Evolutionary conservation across 2,113 vertebrate species (phyloP), one percentile per base, ranked within the genome.

Genomic region (Oreotrochilus melanogaster): DNA sequence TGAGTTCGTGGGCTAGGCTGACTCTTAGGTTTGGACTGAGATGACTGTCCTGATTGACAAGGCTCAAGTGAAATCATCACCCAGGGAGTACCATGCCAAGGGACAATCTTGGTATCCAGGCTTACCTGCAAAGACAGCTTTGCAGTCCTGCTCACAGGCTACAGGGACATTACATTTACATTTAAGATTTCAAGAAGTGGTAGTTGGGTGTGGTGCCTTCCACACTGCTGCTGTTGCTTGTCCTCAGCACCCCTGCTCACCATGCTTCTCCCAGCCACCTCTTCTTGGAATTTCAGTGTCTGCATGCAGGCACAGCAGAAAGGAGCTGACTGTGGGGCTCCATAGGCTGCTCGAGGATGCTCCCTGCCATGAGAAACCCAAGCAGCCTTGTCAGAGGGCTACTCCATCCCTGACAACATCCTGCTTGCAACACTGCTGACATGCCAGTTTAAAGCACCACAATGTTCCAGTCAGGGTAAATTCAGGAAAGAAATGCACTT

Each of bases 371-470:
- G 11, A 25, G 39, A 83, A 47, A 30, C 24, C n/a, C 67, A 33
- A 39, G 35, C 33, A 86, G 39, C 31, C 54, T 22, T 10, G 6
- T n/a, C n/a, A 37, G 42, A 58, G 37, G 58, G 50, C 9, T 15
- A 10, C 15, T 30, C 83, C 37, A 76, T 14, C 31, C 61, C 76
- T 11, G 5, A 9, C 4, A 39, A 27, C 6, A 18, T 1, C 7
- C 14, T 1, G 3, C 39, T 9, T 27, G 18, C 11, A 47, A 25
- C 19, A 9, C 17, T 61, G 84, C 48, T 10, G 42, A 61, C 3
- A 1, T 0, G 0, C 12, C 23, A 18, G 24, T 4, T 43, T 60
- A 35, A 12, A 61, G 73, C 33, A 18, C n/a, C 30, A 8, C 47
- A 39, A 42, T 19, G 37, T 54, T 51, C 51, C 66, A 53, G 48